Conservation (phyloP, 1,140 invertebrate genomes). For the Macrotrachela quadricornifera region DNA sequence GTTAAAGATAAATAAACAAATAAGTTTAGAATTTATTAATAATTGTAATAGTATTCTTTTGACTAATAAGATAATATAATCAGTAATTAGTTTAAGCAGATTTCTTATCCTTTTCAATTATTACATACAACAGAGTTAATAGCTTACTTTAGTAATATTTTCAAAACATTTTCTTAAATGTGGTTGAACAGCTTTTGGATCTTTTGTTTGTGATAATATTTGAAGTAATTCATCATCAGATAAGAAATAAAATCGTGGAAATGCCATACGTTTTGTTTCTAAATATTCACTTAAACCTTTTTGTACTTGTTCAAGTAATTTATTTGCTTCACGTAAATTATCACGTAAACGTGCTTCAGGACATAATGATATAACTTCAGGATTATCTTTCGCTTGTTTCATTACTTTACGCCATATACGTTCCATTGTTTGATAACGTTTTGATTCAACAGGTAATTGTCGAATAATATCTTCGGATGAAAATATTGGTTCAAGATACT, state of each 20-base stretch:
- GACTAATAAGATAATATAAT: no score
- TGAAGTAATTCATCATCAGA: constrained; percentile 45
- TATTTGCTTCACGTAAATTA: constrained; percentile 43
- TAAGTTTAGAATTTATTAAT: no score
- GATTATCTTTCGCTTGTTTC: constrained; percentile 42
- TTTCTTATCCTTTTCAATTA: no score
- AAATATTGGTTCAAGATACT: constrained; percentile 31
- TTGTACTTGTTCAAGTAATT: constrained; percentile 43
- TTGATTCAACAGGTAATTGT: constrained; percentile 49
- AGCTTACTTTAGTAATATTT: constrained; percentile 43
- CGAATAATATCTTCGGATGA: constrained; percentile 33
- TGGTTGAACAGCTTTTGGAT: constrained; percentile 53
- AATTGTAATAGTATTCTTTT: no score
- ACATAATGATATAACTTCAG: constrained; percentile 38
- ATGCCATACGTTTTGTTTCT: constrained; percentile 56
- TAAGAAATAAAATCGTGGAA: constrained; percentile 37
- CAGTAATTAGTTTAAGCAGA: no score
- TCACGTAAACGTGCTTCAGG: constrained; percentile 37
- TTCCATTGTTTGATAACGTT: constrained; percentile 52
- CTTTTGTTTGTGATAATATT: constrained; percentile 54
- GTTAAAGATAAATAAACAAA: no score
- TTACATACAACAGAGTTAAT: constrained; percentile 17
- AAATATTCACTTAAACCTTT: constrained; percentile 54
- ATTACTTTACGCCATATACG: constrained; percentile 50
- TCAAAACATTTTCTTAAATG: constrained; percentile 58